Percentiles rank a stretch among this genome's conserved stretches.
Evolutionary conservation across 2,113 vertebrate species (phyloP).

Genomic region (Climacteris rufus): DNA sequence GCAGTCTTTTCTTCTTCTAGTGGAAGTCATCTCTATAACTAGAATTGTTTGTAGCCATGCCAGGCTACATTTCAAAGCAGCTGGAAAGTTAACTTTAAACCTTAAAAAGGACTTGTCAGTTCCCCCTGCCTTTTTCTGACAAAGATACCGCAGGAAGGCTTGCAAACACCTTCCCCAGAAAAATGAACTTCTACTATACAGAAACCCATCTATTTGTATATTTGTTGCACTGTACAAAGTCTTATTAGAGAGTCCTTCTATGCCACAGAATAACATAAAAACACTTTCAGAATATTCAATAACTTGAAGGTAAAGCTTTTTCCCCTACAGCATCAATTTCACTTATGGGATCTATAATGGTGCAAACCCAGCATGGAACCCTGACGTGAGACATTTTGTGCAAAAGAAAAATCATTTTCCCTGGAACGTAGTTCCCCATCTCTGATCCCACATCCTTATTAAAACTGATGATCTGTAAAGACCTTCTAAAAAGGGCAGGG

Average conservation of each 20-base stretch:
- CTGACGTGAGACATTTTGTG: background rate
- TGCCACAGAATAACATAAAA: background rate
- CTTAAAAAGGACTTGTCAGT: background rate
- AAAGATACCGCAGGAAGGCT: background rate
- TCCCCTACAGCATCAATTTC: background rate
- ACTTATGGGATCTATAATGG: background rate
- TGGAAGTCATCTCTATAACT: background rate
- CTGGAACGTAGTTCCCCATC: background rate
- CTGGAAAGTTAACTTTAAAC: background rate
- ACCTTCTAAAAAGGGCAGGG: background rate
- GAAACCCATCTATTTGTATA: background rate
- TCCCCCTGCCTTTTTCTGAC: background rate
- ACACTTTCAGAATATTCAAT: background rate
- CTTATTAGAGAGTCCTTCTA: background rate
- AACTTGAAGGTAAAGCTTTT: background rate
- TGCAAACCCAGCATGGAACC: background rate
- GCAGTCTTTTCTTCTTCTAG: background rate
- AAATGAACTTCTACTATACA: rapidly evolving
- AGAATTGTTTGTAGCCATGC: background rate
- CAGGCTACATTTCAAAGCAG: background rate
- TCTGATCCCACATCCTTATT: background rate
- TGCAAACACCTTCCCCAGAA: background rate
- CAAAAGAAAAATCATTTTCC: background rate
- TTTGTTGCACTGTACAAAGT: background rate
- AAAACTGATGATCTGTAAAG: background rate